Evolutionary conservation across 35 echinoderm and acorn worm genomes (phyloP).

Genomic region (Holothuria glaberrima): DNA sequence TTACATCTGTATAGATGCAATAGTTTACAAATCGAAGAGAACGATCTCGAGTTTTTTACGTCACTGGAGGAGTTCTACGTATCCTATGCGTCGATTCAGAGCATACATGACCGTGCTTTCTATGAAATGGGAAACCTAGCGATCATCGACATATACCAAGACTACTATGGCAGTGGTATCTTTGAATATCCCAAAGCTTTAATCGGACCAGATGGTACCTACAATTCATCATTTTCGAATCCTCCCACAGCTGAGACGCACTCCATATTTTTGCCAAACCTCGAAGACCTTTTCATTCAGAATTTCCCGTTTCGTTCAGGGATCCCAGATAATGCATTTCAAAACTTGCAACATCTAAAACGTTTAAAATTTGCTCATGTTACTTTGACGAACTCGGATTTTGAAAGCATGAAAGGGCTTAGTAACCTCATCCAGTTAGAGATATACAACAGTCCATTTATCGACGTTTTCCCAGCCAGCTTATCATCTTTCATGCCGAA

Average conservation of each 20-base stretch:
- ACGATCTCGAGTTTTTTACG: not conserved
- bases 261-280: not conserved
- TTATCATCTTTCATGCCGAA: not conserved
- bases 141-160: not conserved
- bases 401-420: not conserved
- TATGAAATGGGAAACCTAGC: not conserved
- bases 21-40: not conserved
- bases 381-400: not conserved
- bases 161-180: not conserved
- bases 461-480: not conserved
- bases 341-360: slow-evolving; percentile 1
- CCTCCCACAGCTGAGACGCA: not conserved
- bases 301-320: slow-evolving; percentile 3
- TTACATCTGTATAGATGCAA: not conserved
- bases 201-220: not conserved
- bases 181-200: not conserved
- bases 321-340: slow-evolving; percentile 38
- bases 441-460: not conserved
- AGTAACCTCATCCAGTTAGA: not conserved
- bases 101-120: not conserved
- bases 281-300: not conserved
- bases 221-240: not conserved
- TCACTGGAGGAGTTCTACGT: not conserved
- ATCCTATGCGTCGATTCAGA: not conserved
- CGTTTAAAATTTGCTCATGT: not conserved